Base-by-base conservation (phyloP, 2,113 vertebrate species). In the Grammomys dolichurus region DNA sequence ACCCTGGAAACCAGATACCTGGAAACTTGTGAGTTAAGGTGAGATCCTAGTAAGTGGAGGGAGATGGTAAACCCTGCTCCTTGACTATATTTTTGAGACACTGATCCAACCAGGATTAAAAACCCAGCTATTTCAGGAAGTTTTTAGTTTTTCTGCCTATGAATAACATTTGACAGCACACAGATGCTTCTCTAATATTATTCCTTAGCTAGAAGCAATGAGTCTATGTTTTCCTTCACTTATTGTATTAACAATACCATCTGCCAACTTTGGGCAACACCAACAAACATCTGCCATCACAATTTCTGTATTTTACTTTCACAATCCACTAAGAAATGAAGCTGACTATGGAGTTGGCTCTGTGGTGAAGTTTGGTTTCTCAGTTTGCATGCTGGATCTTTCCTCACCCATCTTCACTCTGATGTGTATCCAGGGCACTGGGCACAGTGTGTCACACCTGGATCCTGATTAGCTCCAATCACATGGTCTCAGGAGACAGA, bases 161-260 rank as follows among this genome's bases (percentile, higher is more conserved):
- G 81, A n/a, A 88, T 92, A 94, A 77, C n/a, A 48, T 88, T 90
- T 69, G 73, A 72, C 69, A 78, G 33, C 33, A 87, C 26, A 73
- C 2, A 78, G 60, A 87, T 65, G 81, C 20, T 12, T 76, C 88
- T 90, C 76, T 26, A 58, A n/a, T n/a, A 76, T 90, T 94, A 26
- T 84, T 90, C 54, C 77, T 73, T 46, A 94, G 58, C 16, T 84
- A 67, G 46, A 92, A 69, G 75, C 84, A 87, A 92, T 90, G 36
- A 82, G 76, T 81, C 36, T 31, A 63, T 78, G 4, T 51, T 93
- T 90, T 43, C 26, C 28, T 54, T 86, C 48, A 81, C 48, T 48
- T 48, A 51, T 20, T 87, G 33, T 36, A 69, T 70, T 89, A 95
- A 81, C 22, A 33, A 89, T 46, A 43, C 22, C 60, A 77, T 60